phyloP scores from a whole-genome alignment of 2,113 vertebrate genomes.

The Tragelaphus scriptus region DNA sequence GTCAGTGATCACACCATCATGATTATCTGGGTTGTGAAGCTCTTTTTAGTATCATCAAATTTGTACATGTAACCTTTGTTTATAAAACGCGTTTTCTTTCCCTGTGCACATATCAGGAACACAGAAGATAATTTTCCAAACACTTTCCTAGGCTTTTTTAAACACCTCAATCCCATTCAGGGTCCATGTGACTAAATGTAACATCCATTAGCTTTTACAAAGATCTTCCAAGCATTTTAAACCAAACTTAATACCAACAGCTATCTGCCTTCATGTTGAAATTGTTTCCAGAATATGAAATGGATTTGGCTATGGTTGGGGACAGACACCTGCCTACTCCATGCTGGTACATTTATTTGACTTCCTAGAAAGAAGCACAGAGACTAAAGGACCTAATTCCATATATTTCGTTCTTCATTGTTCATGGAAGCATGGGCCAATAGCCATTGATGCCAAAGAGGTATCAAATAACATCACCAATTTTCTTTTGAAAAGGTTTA shows the following conservation, averaged over 20 bases:
- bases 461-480: background rate
- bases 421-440: background rate
- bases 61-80: background rate
- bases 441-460: background rate
- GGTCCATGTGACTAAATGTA: background rate
- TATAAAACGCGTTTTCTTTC: background rate
- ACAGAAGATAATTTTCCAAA: background rate
- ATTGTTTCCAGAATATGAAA: background rate
- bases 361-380: background rate
- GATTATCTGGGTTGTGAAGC: too few relatives aligned
- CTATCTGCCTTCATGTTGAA: background rate
- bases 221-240: background rate
- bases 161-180: background rate
- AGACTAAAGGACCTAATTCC: background rate
- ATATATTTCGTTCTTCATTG: background rate
- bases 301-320: background rate
- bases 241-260: background rate
- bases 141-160: background rate
- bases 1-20: too few relatives aligned
- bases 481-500: background rate
- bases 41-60: background rate
- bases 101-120: background rate
- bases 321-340: background rate
- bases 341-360: background rate
- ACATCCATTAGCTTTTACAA: background rate